Percentiles rank a stretch among this genome's conserved stretches.
These are phyloP conservation scores for Promerops cafer DNA, from an alignment of 2,113 vertebrate species.

Conservation along the genomic window DNA sequence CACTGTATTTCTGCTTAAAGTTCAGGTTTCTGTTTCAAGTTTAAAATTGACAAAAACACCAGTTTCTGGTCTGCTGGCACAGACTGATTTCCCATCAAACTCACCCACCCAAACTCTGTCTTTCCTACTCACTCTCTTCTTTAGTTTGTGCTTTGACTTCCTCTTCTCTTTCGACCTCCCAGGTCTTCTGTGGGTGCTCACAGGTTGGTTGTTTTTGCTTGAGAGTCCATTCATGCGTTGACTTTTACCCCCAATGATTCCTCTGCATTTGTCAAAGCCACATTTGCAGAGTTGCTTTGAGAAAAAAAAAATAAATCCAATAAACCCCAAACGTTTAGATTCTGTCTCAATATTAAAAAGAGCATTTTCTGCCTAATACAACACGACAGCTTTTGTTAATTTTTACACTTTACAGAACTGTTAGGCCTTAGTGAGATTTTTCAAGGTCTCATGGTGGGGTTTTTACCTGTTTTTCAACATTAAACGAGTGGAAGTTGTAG, in stretches of 20 bases:
- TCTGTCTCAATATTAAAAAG: neutral
- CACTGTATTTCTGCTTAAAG: neutral
- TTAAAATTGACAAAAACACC: neutral
- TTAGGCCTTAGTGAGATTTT: neutral
- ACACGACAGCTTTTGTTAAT: neutral
- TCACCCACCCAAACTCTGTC: neutral
- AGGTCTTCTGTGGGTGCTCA: constrained; percentile 77
- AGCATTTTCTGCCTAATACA: neutral
- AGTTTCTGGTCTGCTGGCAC: neutral
- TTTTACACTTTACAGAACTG: neutral
- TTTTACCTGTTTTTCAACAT: constrained; percentile 93
- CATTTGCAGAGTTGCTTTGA: constrained; percentile 93
- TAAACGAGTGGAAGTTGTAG: constrained; percentile 99
- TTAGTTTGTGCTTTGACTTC: constrained; percentile 97
- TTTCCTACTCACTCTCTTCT: constrained; percentile 84
- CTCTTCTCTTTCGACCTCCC: constrained; percentile 93
- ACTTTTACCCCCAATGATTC: constrained; percentile 98
- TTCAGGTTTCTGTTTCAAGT: neutral
- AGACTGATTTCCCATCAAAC: neutral
- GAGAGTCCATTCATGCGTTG: constrained; percentile 90
- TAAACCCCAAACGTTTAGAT: neutral
- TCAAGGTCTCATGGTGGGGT: neutral
- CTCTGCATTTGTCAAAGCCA: constrained; percentile 92
- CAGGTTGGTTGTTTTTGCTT: constrained; percentile 73
- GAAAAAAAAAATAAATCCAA: neutral